These are phyloP conservation scores for Pseudocheirus occidentalis DNA, from an alignment of 2,797 vertebrate species.

Conservation along the genomic window DNA sequence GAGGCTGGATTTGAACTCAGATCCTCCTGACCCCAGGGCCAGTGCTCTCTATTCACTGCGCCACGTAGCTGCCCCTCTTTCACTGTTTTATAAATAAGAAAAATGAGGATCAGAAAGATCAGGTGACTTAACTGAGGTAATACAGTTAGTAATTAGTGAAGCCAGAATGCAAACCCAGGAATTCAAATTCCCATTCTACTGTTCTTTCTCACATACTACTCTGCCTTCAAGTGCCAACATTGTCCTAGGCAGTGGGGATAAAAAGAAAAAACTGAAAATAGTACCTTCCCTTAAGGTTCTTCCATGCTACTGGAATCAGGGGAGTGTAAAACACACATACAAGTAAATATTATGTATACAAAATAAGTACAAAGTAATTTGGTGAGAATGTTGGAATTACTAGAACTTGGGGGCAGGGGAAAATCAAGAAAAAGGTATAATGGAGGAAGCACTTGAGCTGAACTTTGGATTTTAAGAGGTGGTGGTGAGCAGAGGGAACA, in stretches of 20 bases:
- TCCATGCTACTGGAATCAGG: not conserved
- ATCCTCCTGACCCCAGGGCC: too few species aligned
- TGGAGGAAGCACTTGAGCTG: not conserved
- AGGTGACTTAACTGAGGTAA: not conserved
- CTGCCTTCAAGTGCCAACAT: not conserved
- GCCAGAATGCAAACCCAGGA: not conserved
- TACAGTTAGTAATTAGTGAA: not conserved
- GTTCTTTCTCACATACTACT: not conserved
- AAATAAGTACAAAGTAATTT: not conserved
- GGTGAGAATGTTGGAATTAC: not conserved
- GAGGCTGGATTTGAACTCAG: too few species aligned
- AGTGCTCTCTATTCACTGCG: too few species aligned
- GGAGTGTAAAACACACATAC: not conserved
- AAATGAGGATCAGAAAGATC: not conserved
- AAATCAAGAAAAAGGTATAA: not conserved
- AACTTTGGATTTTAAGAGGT: not conserved
- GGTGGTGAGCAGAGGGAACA: not conserved
- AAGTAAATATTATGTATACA: not conserved
- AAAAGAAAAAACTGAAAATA: not conserved
- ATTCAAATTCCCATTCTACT: not conserved
- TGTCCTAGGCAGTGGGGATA: not conserved
- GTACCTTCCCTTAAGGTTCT: not conserved
- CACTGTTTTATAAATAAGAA: not conserved
- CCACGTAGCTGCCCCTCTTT: not conserved
- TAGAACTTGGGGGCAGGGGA: not conserved